Conservation (phyloP, 1,140 invertebrate genomes). For the Eueides isabella region DNA sequence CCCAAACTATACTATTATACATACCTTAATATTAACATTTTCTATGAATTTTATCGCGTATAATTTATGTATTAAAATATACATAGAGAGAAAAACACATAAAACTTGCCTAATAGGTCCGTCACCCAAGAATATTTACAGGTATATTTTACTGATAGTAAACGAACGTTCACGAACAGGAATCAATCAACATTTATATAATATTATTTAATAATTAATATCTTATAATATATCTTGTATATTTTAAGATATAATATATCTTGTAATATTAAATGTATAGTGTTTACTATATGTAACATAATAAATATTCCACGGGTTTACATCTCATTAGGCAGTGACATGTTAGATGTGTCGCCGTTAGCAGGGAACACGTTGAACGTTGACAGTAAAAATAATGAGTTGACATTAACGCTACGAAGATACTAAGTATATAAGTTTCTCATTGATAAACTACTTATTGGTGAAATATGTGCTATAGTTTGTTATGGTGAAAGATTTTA, state of each 20-base stretch:
- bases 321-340: not conserved
- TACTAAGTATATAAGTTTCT: not conserved
- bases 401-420: not conserved
- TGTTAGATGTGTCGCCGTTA: not conserved
- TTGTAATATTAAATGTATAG: not conserved
- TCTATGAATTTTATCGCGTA: too few species aligned
- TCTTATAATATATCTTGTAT: too few species aligned
- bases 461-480: not conserved
- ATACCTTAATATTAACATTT: too few species aligned
- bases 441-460: not conserved
- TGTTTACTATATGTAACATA: not conserved
- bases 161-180: too few species aligned
- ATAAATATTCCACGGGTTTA: not conserved
- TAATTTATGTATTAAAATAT: too few species aligned
- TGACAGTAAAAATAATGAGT: conserved; percentile 10
- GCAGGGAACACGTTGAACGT: not conserved
- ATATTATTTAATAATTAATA: not conserved
- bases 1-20: too few species aligned
- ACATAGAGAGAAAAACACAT: too few species aligned
- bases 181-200: too few species aligned
- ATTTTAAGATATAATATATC: too few species aligned
- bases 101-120: too few species aligned
- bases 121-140: too few species aligned
- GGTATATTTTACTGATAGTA: too few species aligned
- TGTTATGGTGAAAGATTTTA: not conserved